A percentile compares a stretch with the other conserved stretches of the same genome.
Evolutionary conservation across 2,113 vertebrate genomes (phyloP).

Genomic region (Triplophysa rosa): DNA sequence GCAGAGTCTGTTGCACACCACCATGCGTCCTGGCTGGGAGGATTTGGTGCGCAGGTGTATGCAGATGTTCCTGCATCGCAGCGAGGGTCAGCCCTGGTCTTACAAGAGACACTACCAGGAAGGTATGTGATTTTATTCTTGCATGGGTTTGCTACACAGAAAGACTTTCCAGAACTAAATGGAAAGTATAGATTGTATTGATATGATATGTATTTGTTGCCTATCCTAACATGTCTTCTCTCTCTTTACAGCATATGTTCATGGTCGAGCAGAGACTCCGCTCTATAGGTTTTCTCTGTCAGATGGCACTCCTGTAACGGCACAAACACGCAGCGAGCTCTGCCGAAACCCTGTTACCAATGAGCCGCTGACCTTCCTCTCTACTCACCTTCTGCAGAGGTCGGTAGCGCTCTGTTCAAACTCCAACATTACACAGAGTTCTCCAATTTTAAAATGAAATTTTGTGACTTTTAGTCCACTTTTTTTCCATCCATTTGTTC

Average conservation of each 20-base stretch:
- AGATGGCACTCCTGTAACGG: slow-evolving; percentile 92
- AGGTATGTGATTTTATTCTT: slow-evolving; percentile 69
- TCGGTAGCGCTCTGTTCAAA: slow-evolving; percentile 53
- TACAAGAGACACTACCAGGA: slow-evolving; percentile 96
- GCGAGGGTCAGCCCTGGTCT: slow-evolving; percentile 92
- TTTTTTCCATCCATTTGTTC: neutral
- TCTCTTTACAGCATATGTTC: slow-evolving; percentile 81
- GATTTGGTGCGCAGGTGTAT: slow-evolving; percentile 91
- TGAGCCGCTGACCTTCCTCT: slow-evolving; percentile 88
- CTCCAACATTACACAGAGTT: neutral
- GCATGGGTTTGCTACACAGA: no score
- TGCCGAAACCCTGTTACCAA: slow-evolving; percentile 87
- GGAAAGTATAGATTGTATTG: no score
- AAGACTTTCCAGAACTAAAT: neutral
- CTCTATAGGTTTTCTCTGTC: slow-evolving; percentile 92
- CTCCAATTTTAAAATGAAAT: neutral
- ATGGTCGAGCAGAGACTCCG: slow-evolving; percentile 90
- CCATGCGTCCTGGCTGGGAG: slow-evolving; percentile 96
- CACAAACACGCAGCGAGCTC: slow-evolving; percentile 92
- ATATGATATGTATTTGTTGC: neutral
- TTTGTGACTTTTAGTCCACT: neutral
- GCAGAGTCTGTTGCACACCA: slow-evolving; percentile 85
- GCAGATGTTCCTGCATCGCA: slow-evolving; percentile 92
- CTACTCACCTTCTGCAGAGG: slow-evolving; percentile 95
- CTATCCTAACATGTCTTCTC: neutral